Base-by-base conservation (phyloP, 2,888 invertebrate genomes). In the Chymomyza amoena region DNA sequence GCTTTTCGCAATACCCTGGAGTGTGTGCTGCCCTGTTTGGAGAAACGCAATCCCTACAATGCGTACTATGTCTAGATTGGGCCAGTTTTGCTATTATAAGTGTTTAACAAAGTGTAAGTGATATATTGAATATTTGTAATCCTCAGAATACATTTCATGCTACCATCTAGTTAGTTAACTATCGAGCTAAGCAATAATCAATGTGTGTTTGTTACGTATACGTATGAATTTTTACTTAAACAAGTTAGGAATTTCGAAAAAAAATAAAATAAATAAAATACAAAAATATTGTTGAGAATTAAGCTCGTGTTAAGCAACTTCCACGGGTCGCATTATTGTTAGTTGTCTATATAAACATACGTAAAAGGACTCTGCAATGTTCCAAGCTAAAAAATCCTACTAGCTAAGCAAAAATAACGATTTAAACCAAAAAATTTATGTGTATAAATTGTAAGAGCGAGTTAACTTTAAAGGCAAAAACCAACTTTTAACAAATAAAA, bases 1-100 rank as follows among this genome's bases (percentile, higher is more conserved):
- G 98, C 99, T 73, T 99, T 99, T 93, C 97, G 96, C 92, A 96
- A 97, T 91, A 97, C 97, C 52, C 93, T 97, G 76, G 95, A 96
- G 92, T 96, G 96, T 90, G 95, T 96, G 28, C 93, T 97, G 89
- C 99, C 96, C 68, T 96, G 96, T 93, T 96, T 91, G 87, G 89
- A 89, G 76, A 92, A 91, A 70, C 91, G 91, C 56, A 91, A 92
- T 88, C 91, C 91, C 25, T 92, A 91, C 70, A 91, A 91, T 80
- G 92, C 92, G 66, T 92, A 92, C 81, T 92, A 92, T 78, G 92
- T 92, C 87, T 91, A 91, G 89, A 72, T 28, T 68, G 39, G 54
- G 18, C 50, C 56, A 18, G 64, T 18, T 59, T 63, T 67, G 62
- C 63, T 69, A 63, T 45, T 36, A 51, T 28, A 51, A 57, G 50